Evolutionary conservation across 2,113 vertebrate genomes (phyloP).

Genomic region (Prochilodus magdalenae): DNA sequence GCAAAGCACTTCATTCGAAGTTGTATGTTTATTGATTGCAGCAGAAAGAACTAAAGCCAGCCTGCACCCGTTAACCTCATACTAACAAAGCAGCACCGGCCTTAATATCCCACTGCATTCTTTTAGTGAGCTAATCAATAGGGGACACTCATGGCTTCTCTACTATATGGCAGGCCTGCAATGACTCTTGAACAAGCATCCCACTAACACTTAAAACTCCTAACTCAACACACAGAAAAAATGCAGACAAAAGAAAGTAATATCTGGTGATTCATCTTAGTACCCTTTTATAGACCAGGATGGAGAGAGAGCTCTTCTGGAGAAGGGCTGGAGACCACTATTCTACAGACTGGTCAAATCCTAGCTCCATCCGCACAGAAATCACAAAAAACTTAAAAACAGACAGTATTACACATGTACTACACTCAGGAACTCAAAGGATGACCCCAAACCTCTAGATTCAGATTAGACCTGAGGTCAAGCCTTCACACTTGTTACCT

Average conservation of each 20-base stretch:
- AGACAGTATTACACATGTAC: too few species aligned
- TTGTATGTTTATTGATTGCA: slow-evolving; percentile 19
- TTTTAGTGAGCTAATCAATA: slow-evolving; percentile 14
- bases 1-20: neutral
- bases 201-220: neutral
- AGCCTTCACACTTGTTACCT: neutral
- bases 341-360: too few species aligned
- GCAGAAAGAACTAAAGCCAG: slow-evolving; percentile 23
- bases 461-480: neutral
- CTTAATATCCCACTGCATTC: slow-evolving; percentile 3
- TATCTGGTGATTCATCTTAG: too few species aligned
- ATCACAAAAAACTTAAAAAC: too few species aligned
- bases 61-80: slow-evolving; percentile 26
- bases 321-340: too few species aligned
- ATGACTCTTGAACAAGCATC: neutral
- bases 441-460: too few species aligned
- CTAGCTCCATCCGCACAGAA: too few species aligned
- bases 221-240: neutral
- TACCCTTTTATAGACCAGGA: too few species aligned
- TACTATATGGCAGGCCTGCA: neutral
- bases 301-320: too few species aligned
- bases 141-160: neutral
- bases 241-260: too few species aligned
- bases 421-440: too few species aligned
- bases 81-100: slow-evolving; percentile 31